These are phyloP conservation scores for Apodemia zela DNA, from an alignment of 2,888 invertebrate genomes.

Conservation along the genomic window DNA sequence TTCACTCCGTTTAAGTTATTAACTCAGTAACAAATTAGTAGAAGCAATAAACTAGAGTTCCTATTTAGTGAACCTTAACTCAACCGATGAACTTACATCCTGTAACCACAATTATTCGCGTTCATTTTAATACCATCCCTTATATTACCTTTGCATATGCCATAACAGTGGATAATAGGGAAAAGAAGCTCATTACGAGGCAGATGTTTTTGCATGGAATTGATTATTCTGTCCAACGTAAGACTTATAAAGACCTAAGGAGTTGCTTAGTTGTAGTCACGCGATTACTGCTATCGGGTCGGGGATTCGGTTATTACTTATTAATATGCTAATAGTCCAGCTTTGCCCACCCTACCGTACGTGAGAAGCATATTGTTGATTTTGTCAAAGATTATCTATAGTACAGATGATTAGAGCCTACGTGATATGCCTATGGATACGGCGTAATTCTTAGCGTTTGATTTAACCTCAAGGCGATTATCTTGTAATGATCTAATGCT, in stretches of 20 bases:
- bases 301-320: constrained; percentile 51
- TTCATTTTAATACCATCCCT: constrained; percentile 16
- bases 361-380: constrained; percentile 46
- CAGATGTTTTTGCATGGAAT: constrained; percentile 40
- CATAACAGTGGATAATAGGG: constrained; percentile 19
- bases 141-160: constrained; percentile 17
- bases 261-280: constrained; percentile 16
- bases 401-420: constrained; percentile 15
- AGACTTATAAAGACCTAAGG: constrained; percentile 4
- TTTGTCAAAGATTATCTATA: constrained; percentile 28
- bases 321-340: constrained; percentile 70
- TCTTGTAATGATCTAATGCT: neutral
- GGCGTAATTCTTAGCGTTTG: neutral
- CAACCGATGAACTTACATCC: neutral
- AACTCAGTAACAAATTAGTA: neutral
- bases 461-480: neutral
- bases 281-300: constrained; percentile 41
- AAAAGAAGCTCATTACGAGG: constrained; percentile 30
- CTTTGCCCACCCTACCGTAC: constrained; percentile 58
- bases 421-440: constrained; percentile 8
- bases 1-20: neutral
- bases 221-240: constrained; percentile 32
- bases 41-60: neutral
- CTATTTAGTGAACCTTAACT: neutral
- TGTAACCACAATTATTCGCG: neutral